These are phyloP conservation scores for Drosophila nebulosa DNA, from an alignment of 1,140 invertebrate species.

Conservation along the genomic window DNA sequence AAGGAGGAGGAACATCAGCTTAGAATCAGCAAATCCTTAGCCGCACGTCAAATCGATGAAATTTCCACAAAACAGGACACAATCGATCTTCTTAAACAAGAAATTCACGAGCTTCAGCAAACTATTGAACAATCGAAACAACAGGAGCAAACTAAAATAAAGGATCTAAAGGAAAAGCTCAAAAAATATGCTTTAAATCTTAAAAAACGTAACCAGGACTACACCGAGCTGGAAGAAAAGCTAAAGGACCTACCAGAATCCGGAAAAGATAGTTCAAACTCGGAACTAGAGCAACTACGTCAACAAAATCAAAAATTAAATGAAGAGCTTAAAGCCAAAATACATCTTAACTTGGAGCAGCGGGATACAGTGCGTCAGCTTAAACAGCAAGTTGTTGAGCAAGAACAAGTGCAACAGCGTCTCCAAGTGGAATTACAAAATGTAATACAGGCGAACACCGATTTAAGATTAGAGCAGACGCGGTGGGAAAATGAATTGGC, in stretches of 20 bases:
- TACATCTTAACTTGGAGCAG: constrained; percentile 20
- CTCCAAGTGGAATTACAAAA: constrained; percentile 39
- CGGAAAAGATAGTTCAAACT: background rate
- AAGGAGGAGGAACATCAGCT: constrained; percentile 23
- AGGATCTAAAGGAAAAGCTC: constrained; percentile 85
- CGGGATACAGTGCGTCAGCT: constrained; percentile 6
- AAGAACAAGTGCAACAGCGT: constrained; percentile 29
- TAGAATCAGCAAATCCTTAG: constrained; percentile 52
- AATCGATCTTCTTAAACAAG: constrained; percentile 69
- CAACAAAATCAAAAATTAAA: constrained; percentile 11
- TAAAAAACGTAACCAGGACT: constrained; percentile 86
- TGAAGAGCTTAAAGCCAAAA: constrained; percentile 32
- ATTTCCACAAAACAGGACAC: constrained; percentile 62
- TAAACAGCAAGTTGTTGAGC: constrained; percentile 30
- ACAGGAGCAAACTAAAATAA: constrained; percentile 42
- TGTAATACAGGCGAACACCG: constrained; percentile 38
- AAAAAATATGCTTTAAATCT: constrained; percentile 88
- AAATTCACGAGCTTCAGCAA: constrained; percentile 59
- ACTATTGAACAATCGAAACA: constrained; percentile 39
- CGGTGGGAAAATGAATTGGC: constrained; percentile 8
- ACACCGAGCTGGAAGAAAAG: constrained; percentile 85
- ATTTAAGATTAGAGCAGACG: constrained; percentile 35
- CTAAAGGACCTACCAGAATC: background rate
- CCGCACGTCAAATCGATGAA: constrained; percentile 58
- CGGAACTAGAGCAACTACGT: constrained; percentile 17